phyloP scores from a whole-genome alignment of 2,888 invertebrate species.

The Falcaria lacertinaria region DNA sequence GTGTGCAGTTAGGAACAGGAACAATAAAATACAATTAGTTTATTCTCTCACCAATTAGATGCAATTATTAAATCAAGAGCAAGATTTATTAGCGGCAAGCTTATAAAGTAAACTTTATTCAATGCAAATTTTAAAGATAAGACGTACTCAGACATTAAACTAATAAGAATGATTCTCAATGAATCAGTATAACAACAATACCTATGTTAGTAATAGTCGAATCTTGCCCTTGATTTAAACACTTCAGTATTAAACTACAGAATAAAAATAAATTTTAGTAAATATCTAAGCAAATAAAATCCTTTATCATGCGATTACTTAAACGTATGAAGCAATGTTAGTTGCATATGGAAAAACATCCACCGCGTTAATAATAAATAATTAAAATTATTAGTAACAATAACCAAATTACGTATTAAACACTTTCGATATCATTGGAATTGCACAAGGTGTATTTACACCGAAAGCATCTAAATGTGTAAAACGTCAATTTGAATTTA shows the following conservation, averaged over 20 bases:
- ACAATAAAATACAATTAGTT: slow-evolving; percentile 71
- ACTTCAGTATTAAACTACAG: slow-evolving; percentile 44
- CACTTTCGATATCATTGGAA: slow-evolving; percentile 36
- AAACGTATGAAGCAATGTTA: slow-evolving; percentile 26
- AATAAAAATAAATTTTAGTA: slow-evolving; percentile 45
- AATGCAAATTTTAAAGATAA: too few species aligned
- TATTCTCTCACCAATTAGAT: slow-evolving; percentile 67
- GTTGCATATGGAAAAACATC: slow-evolving; percentile 12
- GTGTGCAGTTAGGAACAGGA: slow-evolving; percentile 75
- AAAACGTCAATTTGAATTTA: slow-evolving; percentile 31
- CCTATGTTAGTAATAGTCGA: slow-evolving; percentile 10
- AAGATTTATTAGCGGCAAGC: too few species aligned
- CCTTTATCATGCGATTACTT: slow-evolving; percentile 51
- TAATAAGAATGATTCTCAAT: too few species aligned
- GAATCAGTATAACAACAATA: too few species aligned
- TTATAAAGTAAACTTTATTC: too few species aligned
- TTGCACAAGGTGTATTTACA: slow-evolving; percentile 17
- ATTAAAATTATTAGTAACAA: slow-evolving; percentile 22
- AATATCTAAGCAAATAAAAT: slow-evolving; percentile 55
- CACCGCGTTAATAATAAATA: slow-evolving; percentile 16
- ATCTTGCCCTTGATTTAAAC: slow-evolving; percentile 63
- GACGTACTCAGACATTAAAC: too few species aligned
- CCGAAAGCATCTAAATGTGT: slow-evolving; percentile 30
- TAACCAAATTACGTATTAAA: slow-evolving; percentile 33
- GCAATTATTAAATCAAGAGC: slow-evolving; percentile 59